Base-by-base conservation (phyloP, 2,113 vertebrate genomes). In the Nibea albiflora region DNA sequence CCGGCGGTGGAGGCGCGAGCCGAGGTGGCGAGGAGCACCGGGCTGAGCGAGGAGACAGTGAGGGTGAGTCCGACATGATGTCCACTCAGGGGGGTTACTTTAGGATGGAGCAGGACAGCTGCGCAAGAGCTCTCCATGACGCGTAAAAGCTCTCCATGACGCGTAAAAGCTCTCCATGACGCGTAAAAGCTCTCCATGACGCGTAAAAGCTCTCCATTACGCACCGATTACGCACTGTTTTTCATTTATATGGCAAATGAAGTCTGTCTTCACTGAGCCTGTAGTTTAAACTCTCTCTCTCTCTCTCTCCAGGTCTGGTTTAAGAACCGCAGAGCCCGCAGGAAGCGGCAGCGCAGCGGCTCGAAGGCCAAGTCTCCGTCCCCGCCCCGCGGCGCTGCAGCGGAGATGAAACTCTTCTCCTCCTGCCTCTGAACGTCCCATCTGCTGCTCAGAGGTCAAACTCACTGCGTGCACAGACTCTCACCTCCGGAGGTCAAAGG, bases 261-360 rank as follows among this genome's bases (percentile, higher is more conserved):
- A 44, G 42, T 11, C 2, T 44, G 9, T 44, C n/a, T n/a, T n/a
- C n/a, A n/a, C n/a, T n/a, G n/a, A 39, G 8, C 50, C 17, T 19
- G 10, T n/a, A 31, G 11, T 49, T 42, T 0, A 57, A 44, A 4
- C 31, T 35, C 31, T 35, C 31, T 3, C 4, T 70, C 4, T 35
- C 0, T 64, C 17, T 31, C 14, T 64, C 57, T 88, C 16, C 73
- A 95, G 95, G 93, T 95, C 0, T 95, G 95, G 95, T 95, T 95
- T 35, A 95, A 95, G 86, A 95, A 95, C 70, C 94, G 91, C 65
- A 85, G 95, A 10, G 95, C 94, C 31, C 26, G 93, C 19, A 87
- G 73, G 80, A 95, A 93, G 88, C 85, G 83, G 9, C 91, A 94
- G 72, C 63, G 42, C 67, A 56, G 47, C 11, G 17, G 61, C 39